These are phyloP conservation scores for Eidolon dupreanum DNA, from an alignment of 2,797 vertebrate species.

Conservation along the genomic window DNA sequence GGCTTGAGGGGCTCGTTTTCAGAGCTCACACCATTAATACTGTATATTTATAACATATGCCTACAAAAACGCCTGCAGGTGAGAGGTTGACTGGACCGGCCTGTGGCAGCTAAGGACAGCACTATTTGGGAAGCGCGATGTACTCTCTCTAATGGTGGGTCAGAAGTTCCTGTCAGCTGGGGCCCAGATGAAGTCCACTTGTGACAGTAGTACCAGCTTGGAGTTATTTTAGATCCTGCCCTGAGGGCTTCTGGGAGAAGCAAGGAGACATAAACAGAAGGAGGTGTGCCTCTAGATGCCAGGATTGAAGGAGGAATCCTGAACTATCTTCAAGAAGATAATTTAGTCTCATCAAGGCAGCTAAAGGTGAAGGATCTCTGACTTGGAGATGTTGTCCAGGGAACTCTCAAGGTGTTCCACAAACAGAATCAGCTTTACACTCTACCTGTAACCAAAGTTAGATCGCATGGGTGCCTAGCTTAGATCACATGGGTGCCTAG, in stretches of 20 bases:
- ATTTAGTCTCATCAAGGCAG: background rate
- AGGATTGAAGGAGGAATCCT: background rate
- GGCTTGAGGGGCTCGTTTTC: background rate
- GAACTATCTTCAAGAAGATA: background rate
- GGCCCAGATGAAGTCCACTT: background rate
- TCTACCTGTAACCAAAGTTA: background rate
- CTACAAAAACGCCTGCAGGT: background rate
- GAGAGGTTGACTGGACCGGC: background rate
- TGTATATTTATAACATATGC: background rate
- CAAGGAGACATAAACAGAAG: background rate
- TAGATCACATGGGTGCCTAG: too few relatives aligned
- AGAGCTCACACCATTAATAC: background rate
- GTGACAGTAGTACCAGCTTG: background rate
- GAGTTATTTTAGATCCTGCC: background rate
- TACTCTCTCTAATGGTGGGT: background rate
- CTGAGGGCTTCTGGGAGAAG: background rate
- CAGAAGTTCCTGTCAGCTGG: background rate
- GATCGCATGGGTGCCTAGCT: background rate
- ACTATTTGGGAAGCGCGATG: background rate
- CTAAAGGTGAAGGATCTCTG: background rate
- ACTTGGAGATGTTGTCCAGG: background rate
- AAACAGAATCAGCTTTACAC: background rate
- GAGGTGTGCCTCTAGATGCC: background rate
- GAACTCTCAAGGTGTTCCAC: background rate
- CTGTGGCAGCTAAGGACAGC: background rate